phyloP scores from a whole-genome alignment of 1,140 invertebrate genomes.

The Teleopsis dalmanni region DNA sequence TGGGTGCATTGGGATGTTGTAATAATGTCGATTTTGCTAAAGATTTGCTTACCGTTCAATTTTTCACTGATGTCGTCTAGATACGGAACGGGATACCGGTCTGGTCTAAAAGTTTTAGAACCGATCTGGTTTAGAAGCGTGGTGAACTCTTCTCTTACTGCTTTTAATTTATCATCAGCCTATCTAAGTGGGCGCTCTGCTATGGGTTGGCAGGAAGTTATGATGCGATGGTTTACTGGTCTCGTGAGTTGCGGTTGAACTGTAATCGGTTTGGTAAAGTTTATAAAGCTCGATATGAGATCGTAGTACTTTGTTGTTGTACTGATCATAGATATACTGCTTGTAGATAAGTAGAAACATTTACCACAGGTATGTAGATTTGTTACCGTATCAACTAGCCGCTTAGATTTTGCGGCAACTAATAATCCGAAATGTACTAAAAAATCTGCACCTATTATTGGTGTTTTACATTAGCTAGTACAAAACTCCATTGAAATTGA shows the following conservation, averaged over 20 bases:
- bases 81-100: not conserved
- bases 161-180: constrained; percentile 23
- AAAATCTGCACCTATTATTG: constrained; percentile 8
- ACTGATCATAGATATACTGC: not conserved
- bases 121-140: constrained; percentile 32
- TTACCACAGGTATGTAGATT: not conserved
- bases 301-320: not conserved
- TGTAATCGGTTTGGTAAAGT: not conserved
- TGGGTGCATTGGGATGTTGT: constrained; percentile 40
- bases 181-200: constrained; percentile 30
- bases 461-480: not conserved
- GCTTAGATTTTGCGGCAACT: not conserved
- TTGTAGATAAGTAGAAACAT: not conserved
- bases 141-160: constrained; percentile 19
- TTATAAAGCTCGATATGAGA: not conserved
- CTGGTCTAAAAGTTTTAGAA: not conserved
- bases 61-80: not conserved
- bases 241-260: not conserved
- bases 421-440: constrained; percentile 5
- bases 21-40: constrained; percentile 46
- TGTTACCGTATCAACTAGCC: not conserved
- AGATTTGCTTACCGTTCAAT: constrained; percentile 22
- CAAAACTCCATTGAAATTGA: constrained; percentile 4
- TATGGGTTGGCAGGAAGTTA: constrained; percentile 31
- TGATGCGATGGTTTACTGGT: constrained; percentile 16